phyloP scores from a whole-genome alignment of 2,797 vertebrate genomes.

The Gobionotothen gibberifrons region DNA sequence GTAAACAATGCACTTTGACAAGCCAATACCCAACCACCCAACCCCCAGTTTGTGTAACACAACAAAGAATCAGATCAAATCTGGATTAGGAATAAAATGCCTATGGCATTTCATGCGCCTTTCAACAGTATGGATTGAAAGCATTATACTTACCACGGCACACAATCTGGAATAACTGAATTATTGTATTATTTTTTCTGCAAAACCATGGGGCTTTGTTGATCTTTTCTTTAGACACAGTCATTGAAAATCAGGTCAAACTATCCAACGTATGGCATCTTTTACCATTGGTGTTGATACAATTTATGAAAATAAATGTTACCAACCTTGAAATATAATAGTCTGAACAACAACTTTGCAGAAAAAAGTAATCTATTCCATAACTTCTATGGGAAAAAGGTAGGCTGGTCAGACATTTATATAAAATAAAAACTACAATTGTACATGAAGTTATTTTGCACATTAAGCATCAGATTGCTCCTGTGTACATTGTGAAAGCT shows the following conservation, averaged over 20 bases:
- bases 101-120: slow-evolving; percentile 34
- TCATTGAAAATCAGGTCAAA: slow-evolving; percentile 37
- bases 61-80: slow-evolving; percentile 72
- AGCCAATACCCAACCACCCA: slow-evolving; percentile 47
- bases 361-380: neutral
- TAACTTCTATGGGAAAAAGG: neutral
- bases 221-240: slow-evolving; percentile 35
- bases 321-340: slow-evolving; percentile 14
- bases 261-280: neutral
- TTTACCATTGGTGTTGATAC: slow-evolving; percentile 6
- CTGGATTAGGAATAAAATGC: slow-evolving; percentile 65
- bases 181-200: slow-evolving; percentile 33
- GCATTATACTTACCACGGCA: slow-evolving; percentile 27
- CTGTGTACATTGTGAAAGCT: slow-evolving; percentile 63
- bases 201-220: slow-evolving; percentile 19
- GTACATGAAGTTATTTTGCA: too few relatives aligned
- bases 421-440: too few relatives aligned
- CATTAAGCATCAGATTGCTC: neutral
- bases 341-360: neutral
- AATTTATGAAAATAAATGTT: slow-evolving; percentile 6
- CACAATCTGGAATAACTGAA: slow-evolving; percentile 35
- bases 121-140: slow-evolving; percentile 41
- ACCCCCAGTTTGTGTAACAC: slow-evolving; percentile 49
- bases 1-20: slow-evolving; percentile 74
- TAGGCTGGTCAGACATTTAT: neutral